phyloP scores from a whole-genome alignment of 2,888 invertebrate species.

The Dendrolimus pini region DNA sequence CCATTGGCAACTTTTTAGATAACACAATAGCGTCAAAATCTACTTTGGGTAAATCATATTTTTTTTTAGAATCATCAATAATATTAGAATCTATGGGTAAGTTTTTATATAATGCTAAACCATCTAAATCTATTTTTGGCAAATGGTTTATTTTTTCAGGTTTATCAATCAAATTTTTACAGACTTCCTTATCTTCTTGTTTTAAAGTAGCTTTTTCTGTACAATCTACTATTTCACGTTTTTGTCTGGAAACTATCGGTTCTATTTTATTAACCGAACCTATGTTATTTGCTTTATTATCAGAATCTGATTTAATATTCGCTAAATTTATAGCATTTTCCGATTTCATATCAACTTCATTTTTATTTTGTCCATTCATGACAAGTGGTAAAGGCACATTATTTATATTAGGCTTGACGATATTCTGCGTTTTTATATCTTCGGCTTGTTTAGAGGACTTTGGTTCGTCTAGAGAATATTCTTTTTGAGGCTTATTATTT shows the following conservation, averaged over 20 bases:
- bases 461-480: slow-evolving; percentile 49
- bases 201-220: slow-evolving; percentile 34
- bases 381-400: slow-evolving; percentile 44
- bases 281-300: slow-evolving; percentile 8
- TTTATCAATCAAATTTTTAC: slow-evolving; percentile 29
- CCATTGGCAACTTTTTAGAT: slow-evolving; percentile 35
- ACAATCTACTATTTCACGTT: slow-evolving; percentile 54
- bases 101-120: slow-evolving; percentile 30
- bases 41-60: slow-evolving; percentile 30
- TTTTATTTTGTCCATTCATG: slow-evolving; percentile 25
- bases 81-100: slow-evolving; percentile 32
- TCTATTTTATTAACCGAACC: slow-evolving; percentile 4
- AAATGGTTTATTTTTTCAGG: slow-evolving; percentile 23
- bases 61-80: slow-evolving; percentile 11
- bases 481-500: not conserved
- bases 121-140: slow-evolving; percentile 36
- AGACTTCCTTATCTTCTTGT: slow-evolving; percentile 45
- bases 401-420: slow-evolving; percentile 15
- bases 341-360: slow-evolving; percentile 8
- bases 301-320: not conserved
- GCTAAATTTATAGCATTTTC: slow-evolving; percentile 1
- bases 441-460: slow-evolving; percentile 58
- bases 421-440: slow-evolving; percentile 28
- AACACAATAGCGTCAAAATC: slow-evolving; percentile 35
- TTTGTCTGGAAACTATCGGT: slow-evolving; percentile 28